Base-by-base conservation (phyloP, 2,113 vertebrate species). In the Chlamydotis undulata region DNA sequence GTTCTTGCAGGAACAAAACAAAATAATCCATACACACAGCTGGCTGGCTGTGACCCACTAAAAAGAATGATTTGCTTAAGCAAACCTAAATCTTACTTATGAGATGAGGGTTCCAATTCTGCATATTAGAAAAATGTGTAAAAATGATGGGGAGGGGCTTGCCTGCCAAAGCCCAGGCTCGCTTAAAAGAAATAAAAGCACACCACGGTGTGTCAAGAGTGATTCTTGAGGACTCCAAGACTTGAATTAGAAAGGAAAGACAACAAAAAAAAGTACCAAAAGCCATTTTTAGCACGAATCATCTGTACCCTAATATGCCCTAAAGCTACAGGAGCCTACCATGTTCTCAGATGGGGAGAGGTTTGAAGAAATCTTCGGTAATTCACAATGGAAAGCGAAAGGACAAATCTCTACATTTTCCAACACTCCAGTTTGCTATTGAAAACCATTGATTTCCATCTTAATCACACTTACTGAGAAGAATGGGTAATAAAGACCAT, bases 11-110 rank as follows among this genome's bases (percentile, higher is more conserved):
- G 33, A 71, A 69, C 14, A 87, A 93, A 81, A 16, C 63, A 80
- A 59, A 92, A 68, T 53, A 79, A 86, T 74, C 83, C 0, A 0
- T 9, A 63, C 23, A 70, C 0, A 0, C 29, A 47, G 33, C 24
- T 61, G 71, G 8, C 31, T 90, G 63, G 59, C 55, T 67, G 37
- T 43, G 61, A 52, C 59, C 59, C 76, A 89, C 64, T 84, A 71
- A 68, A 75, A 41, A 71, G n/a, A 76, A 81, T 77, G 70, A 92
- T 63, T 91, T 84, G 39, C 60, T 93, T 50, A 96, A 87, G 53
- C 25, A 86, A 91, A 91, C 39, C 29, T 53, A 68, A 91, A 71
- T 69, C 26, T 79, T 84, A 55, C 56, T 81, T 75, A 68, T 6
- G 33, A 89, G 37, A 81, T 28, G 14, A 75, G 33, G 23, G 50